These are phyloP conservation scores for Holocentrus rufus DNA, from an alignment of 2,797 vertebrate genomes.

Conservation along the genomic window DNA sequence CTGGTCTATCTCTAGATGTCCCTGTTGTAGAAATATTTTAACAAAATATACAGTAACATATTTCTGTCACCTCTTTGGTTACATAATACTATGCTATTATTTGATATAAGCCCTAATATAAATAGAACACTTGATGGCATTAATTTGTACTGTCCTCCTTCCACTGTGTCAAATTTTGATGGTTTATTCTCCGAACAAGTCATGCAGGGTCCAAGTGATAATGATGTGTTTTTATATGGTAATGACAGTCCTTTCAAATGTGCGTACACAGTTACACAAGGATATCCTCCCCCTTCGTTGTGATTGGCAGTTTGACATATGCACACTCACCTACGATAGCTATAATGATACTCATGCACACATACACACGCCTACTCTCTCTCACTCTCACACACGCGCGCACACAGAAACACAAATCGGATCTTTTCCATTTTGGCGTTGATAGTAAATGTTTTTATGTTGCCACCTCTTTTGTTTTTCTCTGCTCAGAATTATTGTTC, in stretches of 20 bases:
- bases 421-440: background rate
- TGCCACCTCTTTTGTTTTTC: too few relatives aligned
- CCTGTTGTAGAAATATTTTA: background rate
- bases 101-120: background rate
- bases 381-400: background rate
- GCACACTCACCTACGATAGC: background rate
- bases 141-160: background rate
- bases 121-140: background rate
- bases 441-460: background rate
- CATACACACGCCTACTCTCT: background rate
- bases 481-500: too few relatives aligned
- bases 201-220: conserved; percentile 36
- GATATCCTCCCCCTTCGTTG: background rate
- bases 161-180: background rate
- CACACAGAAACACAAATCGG: background rate
- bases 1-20: background rate
- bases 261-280: background rate
- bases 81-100: background rate
- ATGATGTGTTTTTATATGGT: conserved; percentile 55
- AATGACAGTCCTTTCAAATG: conserved; percentile 43
- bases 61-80: conserved; percentile 1
- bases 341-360: background rate
- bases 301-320: conserved; percentile 17
- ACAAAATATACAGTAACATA: background rate
- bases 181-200: conserved; percentile 17